phyloP scores from a whole-genome alignment of 2,888 invertebrate species.

The Apodemia zela region DNA sequence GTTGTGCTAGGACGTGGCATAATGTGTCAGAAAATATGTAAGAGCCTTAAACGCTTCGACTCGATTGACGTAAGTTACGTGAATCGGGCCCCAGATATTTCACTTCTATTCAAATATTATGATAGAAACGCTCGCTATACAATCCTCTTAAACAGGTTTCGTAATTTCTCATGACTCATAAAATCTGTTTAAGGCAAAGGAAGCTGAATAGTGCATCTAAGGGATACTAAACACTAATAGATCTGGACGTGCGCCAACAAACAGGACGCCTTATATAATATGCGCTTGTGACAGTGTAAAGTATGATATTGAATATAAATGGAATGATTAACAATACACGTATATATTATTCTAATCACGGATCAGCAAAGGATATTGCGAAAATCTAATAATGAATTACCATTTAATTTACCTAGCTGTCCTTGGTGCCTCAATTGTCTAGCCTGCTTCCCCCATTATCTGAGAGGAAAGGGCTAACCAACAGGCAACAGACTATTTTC shows the following conservation, averaged over 20 bases:
- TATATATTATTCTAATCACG: slow-evolving; percentile 6
- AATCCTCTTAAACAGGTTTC: background rate
- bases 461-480: background rate
- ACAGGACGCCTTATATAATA: slow-evolving; percentile 25
- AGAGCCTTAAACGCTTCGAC: too few relatives aligned
- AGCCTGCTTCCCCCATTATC: background rate
- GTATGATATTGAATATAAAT: slow-evolving; percentile 30
- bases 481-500: too few relatives aligned
- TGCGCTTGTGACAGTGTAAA: slow-evolving; percentile 29
- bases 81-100: too few relatives aligned
- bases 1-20: too few relatives aligned
- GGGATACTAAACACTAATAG: slow-evolving; percentile 54
- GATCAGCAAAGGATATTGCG: background rate
- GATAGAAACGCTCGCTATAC: background rate
- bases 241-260: slow-evolving; percentile 62
- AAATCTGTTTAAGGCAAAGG: slow-evolving; percentile 39
- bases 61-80: too few relatives aligned
- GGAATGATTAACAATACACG: slow-evolving; percentile 18
- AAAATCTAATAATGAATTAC: background rate
- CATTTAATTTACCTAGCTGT: background rate
- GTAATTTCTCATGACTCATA: background rate
- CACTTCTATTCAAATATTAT: background rate
- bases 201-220: slow-evolving; percentile 45
- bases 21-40: too few relatives aligned
- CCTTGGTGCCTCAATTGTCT: background rate